Evolutionary conservation across 2,113 vertebrate species (phyloP).

Genomic region (Heterochromis multidens): DNA sequence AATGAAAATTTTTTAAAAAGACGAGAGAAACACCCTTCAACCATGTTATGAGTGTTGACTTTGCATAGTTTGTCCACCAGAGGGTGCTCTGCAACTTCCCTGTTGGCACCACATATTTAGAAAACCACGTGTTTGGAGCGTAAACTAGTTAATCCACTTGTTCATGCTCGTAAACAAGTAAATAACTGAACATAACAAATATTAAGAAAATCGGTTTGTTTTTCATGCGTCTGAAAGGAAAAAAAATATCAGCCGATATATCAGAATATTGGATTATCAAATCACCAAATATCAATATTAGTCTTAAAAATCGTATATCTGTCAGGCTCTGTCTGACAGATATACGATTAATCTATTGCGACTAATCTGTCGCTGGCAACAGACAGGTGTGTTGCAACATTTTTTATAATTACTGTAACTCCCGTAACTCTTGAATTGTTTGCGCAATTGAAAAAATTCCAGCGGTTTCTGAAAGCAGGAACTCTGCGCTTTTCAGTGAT

Average conservation of each 20-base stretch:
- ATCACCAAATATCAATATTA: not conserved
- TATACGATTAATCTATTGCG: too few species aligned
- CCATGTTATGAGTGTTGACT: not conserved
- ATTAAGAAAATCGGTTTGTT: not conserved
- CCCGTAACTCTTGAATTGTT: too few species aligned
- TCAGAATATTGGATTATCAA: not conserved
- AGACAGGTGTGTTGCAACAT: too few species aligned
- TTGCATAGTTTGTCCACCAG: not conserved
- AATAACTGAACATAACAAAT: fast-evolving
- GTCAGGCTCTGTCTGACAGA: fast-evolving
- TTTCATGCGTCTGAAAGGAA: not conserved
- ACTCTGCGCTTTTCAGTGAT: too few species aligned
- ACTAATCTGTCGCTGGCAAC: too few species aligned
- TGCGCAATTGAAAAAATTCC: too few species aligned
- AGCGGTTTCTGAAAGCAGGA: too few species aligned
- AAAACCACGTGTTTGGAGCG: too few species aligned
- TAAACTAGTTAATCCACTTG: not conserved
- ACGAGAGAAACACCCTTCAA: not conserved
- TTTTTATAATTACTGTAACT: too few species aligned
- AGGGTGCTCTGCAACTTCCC: too few species aligned
- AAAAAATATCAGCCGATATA: not conserved
- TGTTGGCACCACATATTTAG: too few species aligned
- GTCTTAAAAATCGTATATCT: not conserved
- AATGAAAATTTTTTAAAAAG: not conserved
- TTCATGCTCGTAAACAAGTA: not conserved